Percentiles rank a stretch among this genome's conserved stretches.
Evolutionary conservation across 2,797 vertebrate genomes (phyloP).

Genomic region (Sylvia borin): DNA sequence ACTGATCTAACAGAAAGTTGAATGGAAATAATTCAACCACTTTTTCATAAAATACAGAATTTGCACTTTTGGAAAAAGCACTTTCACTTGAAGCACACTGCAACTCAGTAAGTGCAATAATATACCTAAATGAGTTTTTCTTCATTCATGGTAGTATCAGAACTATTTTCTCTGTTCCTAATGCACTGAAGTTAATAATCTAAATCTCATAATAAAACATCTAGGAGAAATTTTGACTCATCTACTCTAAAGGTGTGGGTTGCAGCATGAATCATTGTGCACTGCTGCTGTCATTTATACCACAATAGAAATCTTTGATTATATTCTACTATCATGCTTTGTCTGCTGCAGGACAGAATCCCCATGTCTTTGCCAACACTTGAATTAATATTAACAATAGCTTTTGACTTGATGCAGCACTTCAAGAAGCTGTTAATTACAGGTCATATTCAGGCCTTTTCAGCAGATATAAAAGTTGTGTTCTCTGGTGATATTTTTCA

Average conservation of each 20-base stretch:
- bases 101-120: background rate
- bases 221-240: background rate
- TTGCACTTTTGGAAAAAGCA: background rate
- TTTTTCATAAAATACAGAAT: background rate
- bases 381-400: background rate
- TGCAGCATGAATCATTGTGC: background rate
- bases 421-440: background rate
- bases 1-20: background rate
- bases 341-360: background rate
- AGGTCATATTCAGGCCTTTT: background rate
- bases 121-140: background rate
- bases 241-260: background rate
- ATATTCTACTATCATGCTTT: background rate
- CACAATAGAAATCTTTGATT: background rate
- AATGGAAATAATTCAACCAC: background rate
- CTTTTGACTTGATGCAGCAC: background rate
- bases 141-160: background rate
- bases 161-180: background rate
- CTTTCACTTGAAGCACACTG: background rate
- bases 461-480: background rate
- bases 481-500: background rate
- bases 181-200: background rate
- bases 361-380: background rate
- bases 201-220: background rate
- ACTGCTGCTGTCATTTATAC: background rate